phyloP scores from a whole-genome alignment of 2,113 vertebrate genomes.

The Calyptomena viridis region DNA sequence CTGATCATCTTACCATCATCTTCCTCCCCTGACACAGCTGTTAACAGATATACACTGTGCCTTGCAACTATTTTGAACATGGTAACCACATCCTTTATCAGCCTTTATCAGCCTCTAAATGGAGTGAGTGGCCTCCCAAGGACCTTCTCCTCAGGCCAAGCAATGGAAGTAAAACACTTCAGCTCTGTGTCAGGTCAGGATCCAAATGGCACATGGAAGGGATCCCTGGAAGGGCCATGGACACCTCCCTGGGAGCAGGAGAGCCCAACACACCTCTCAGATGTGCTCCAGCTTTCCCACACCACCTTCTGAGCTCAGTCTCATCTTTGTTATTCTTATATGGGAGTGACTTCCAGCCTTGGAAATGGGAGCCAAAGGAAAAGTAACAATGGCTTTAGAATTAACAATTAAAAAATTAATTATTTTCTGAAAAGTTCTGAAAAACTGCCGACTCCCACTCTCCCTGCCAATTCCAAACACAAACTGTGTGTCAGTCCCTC shows the following conservation, averaged over 20 bases:
- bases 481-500: not conserved
- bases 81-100: no score
- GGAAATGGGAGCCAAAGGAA: not conserved
- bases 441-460: not conserved
- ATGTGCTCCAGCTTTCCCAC: not conserved
- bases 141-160: not conserved
- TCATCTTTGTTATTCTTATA: not conserved
- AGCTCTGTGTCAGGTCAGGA: not conserved
- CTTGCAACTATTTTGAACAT: not conserved
- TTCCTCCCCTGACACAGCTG: not conserved
- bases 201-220: not conserved
- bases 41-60: not conserved
- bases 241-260: not conserved
- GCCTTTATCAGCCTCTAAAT: not conserved
- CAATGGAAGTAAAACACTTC: not conserved
- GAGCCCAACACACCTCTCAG: not conserved
- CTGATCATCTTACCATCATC: not conserved
- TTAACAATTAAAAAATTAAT: not conserved
- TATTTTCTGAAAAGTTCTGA: not conserved
- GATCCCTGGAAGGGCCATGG: not conserved
- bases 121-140: not conserved
- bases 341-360: not conserved
- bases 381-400: not conserved
- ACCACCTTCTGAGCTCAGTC: not conserved
- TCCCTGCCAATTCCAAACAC: not conserved